Evolutionary conservation across 2,888 invertebrate species (phyloP), one percentile per base, ranked within the genome.

Genomic region (Ophion costatus): DNA sequence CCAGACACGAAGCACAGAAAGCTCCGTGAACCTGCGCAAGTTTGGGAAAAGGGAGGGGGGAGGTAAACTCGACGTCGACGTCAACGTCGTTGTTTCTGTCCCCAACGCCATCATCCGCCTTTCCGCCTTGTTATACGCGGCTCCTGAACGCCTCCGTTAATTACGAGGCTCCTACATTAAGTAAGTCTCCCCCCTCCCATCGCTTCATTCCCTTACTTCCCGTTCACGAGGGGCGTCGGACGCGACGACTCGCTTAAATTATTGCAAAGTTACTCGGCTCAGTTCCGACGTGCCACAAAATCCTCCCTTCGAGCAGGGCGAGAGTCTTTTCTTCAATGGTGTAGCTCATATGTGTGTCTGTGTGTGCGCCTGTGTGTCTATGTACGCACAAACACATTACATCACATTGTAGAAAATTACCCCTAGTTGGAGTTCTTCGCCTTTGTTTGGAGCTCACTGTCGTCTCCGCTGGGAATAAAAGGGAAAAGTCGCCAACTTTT

Each of bases 151-250:
- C 89, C 91, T 89, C 86, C 90, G 91, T 92, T 93, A 92, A 93
- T 93, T 92, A 93, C 89, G 88, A 88, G 89, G 87, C 87, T 89
- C 90, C 90, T 91, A 88, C 90, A 90, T 91, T 92, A 91, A 91
- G 87, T 87, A 87, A 86, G 85, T 85, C 86, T 85, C 79, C 82
- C 76, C 79, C 71, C 85, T 85, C 79, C 79, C 45, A 51, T 63
- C 80, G 22, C 45, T 7, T 17, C 11, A 51, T 57, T 33, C 64
- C 42, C 51, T 14, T 4, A 17, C 20, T 17, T 24, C 57, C 42
- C 14, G 3, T 33, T 33, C 14, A 38, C 66, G 11, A 20, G 56
- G 56, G 61, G 51, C 59, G 71, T 61, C 20, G 78, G 75, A 67
- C 82, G 67, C 80, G 80, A 70, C 69, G 85, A 83, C 85, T 87